Conservation (phyloP, 2,797 vertebrate species). For the Chloroceryle inda region DNA sequence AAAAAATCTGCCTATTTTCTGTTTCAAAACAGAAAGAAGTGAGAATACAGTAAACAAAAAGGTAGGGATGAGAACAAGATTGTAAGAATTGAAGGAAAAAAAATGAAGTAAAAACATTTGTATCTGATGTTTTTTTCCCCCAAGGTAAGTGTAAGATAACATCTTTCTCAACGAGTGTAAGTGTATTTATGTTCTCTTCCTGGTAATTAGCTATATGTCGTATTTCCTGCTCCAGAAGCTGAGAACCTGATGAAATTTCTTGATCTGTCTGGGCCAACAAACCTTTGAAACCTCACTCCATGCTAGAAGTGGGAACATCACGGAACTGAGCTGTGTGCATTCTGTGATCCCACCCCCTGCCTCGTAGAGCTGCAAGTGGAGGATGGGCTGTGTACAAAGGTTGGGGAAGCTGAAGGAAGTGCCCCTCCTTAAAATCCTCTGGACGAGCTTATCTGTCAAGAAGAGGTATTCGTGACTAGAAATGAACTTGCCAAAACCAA, state of each 20-base stretch:
- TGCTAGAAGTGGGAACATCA: background rate
- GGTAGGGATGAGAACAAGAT: background rate
- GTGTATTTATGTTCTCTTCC: background rate
- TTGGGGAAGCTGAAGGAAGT: background rate
- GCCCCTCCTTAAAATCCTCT: background rate
- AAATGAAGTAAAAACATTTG: background rate
- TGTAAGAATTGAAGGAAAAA: background rate
- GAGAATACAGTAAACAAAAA: background rate
- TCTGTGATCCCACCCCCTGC: background rate
- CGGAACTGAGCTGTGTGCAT: background rate
- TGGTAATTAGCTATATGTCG: background rate
- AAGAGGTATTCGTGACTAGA: background rate
- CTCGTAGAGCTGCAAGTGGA: accelerated
- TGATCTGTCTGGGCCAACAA: background rate
- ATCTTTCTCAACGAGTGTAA: background rate
- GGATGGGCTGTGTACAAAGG: background rate
- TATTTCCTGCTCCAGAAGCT: background rate
- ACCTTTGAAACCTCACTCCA: background rate
- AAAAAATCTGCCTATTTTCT: background rate
- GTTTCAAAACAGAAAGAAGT: background rate
- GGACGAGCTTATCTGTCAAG: background rate
- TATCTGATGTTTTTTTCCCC: background rate
- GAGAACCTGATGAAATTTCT: background rate
- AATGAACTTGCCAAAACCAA: background rate
- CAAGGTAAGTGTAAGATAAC: background rate